Percentiles rank a stretch among this genome's conserved stretches.
These are phyloP conservation scores for Nephrotoma flavescens DNA, from an alignment of 2,888 invertebrate genomes.

Conservation along the genomic window DNA sequence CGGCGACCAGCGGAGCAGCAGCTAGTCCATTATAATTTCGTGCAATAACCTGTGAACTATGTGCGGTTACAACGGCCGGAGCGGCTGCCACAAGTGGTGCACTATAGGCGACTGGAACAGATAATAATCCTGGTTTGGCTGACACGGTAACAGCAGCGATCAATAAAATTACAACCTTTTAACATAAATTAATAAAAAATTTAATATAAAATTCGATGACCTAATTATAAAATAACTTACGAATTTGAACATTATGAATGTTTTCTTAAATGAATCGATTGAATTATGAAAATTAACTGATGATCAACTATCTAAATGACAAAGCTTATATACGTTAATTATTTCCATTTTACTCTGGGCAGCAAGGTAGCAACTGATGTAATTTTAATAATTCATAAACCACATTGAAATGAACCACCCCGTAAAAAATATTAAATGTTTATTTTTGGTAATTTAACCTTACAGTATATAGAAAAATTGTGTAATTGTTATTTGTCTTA, in stretches of 20 bases:
- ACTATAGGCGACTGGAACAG: conserved; percentile 30
- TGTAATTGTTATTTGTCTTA: not conserved
- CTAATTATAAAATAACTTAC: conserved; percentile 11
- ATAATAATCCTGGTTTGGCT: conserved; percentile 12
- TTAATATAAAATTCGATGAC: no score
- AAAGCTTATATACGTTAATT: not conserved
- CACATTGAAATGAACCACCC: not conserved
- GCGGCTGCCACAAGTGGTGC: conserved; percentile 47
- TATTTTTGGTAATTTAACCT: not conserved
- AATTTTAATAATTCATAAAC: not conserved
- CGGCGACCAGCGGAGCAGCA: conserved; percentile 20
- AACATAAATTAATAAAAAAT: no score
- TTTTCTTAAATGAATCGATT: not conserved
- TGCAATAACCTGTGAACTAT: conserved; percentile 36
- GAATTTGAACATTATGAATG: conserved; percentile 20
- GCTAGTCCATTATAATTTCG: conserved; percentile 38
- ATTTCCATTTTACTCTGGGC: not conserved
- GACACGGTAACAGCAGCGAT: conserved; percentile 18
- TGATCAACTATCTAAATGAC: not conserved
- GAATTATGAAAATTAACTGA: not conserved
- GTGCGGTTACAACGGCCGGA: conserved; percentile 16
- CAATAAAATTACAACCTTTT: not conserved
- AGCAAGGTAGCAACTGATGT: not conserved
- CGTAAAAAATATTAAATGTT: not conserved
- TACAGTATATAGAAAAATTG: not conserved